phyloP scores from a whole-genome alignment of 2,113 vertebrate species.

The Himantopus leucocephalus region DNA sequence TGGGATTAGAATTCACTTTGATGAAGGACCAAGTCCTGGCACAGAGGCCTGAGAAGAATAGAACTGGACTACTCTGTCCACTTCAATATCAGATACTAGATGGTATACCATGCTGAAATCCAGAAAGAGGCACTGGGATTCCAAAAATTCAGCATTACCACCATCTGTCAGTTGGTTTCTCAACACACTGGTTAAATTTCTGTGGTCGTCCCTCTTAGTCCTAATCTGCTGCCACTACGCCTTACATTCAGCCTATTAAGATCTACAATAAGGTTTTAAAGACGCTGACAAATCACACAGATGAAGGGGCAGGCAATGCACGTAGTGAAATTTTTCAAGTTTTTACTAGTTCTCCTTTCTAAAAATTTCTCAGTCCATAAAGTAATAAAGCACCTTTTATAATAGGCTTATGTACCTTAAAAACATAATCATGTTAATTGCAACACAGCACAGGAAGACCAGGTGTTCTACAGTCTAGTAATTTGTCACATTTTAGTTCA shows the following conservation, averaged over 20 bases:
- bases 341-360: not conserved
- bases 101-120: not conserved
- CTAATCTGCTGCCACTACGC: not conserved
- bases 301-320: not conserved
- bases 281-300: not conserved
- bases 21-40: not conserved
- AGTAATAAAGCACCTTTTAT: not conserved
- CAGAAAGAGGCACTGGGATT: not conserved
- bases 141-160: not conserved
- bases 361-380: not conserved
- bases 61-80: not conserved
- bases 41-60: not conserved
- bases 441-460: not conserved
- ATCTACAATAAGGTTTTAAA: not conserved
- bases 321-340: not conserved
- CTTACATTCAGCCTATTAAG: not conserved
- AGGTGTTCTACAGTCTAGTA: not conserved
- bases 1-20: not conserved
- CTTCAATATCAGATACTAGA: not conserved
- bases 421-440: not conserved
- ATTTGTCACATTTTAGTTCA: slow-evolving; percentile 35
- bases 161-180: not conserved
- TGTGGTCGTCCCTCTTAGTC: not conserved
- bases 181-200: not conserved
- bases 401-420: not conserved